Evolutionary conservation across 2,113 vertebrate species (phyloP), one percentile per base, ranked within the genome.

Genomic region (Saguinus imperator): DNA sequence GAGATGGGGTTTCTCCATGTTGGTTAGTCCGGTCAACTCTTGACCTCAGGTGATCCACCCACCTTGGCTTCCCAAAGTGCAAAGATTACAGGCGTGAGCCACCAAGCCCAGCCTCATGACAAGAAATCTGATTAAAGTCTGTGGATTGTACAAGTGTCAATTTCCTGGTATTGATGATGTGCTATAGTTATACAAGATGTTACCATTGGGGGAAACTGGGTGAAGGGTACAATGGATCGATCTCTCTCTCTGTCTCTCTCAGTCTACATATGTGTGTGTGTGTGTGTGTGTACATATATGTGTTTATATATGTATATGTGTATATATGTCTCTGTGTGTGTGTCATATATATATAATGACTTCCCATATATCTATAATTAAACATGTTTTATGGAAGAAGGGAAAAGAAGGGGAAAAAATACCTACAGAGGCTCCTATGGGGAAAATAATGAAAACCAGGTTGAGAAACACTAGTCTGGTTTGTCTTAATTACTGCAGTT

Each of bases 251-350:
- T 64, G 11, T 40, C 17, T 35, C 11, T 29, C 61, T 64, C 27
- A 1, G 10, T 61, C 10, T 27, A 0, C 25, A 2, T 61, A 29
- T 61, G 0, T 61, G 6, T 68, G 5, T 68, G 13, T 66, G 32
- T 70, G 68, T 70, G 35, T 70, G 35, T 9, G 35, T 37, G 17
- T 70, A 5, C 32, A 27, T 70, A 12, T 70, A 1, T 20, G 17
- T 70, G 18, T 72, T 9, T 58, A 23, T 61, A 4, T 61, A 10
- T 58, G 25, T 61, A 11, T 61, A 5, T 27, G 12, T 64, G 4
- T 64, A 27, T 64, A 29, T 64, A 2, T 27, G 4, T 61, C 58
- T 61, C 4, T 52, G 50, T 52, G 50, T 52, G 14, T 52, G 14
- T 16, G 3, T 16, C 20, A n/a, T 8, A 70, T 17, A 70, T n/a